A percentile compares a stretch with the other conserved stretches of the same genome.
These are phyloP conservation scores for Nudaria mundana DNA, from an alignment of 2,888 invertebrate genomes.

Conservation along the genomic window DNA sequence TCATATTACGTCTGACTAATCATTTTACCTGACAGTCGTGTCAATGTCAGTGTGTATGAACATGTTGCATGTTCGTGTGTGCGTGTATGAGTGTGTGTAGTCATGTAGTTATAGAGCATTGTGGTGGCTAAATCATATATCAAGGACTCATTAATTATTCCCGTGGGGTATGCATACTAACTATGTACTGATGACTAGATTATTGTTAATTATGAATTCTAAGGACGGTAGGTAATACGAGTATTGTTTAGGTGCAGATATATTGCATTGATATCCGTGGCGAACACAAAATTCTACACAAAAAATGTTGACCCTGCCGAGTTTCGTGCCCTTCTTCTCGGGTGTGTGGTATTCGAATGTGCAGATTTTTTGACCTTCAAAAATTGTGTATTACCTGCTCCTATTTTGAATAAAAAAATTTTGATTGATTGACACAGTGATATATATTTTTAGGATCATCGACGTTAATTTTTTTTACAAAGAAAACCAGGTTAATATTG, in stretches of 20 bases:
- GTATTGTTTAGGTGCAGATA: conserved; percentile 15
- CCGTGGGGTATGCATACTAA: conserved; percentile 44
- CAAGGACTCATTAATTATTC: conserved; percentile 69
- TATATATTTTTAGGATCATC: too few relatives aligned
- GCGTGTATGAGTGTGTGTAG: conserved; percentile 16
- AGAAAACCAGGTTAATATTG: too few relatives aligned
- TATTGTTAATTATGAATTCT: conserved; percentile 36
- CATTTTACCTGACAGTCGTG: conserved; percentile 43
- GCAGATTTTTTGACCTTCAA: too few relatives aligned
- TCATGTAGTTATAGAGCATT: conserved; percentile 65
- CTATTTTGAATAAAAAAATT: too few relatives aligned
- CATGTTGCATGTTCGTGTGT: conserved; percentile 6
- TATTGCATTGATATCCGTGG: too few relatives aligned
- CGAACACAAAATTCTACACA: too few relatives aligned
- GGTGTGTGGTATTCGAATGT: too few relatives aligned
- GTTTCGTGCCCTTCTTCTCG: too few relatives aligned
- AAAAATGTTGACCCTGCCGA: too few relatives aligned
- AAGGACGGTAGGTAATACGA: conserved; percentile 14
- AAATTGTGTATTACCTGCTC: too few relatives aligned
- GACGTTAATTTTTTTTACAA: too few relatives aligned
- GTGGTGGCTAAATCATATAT: conserved; percentile 71
- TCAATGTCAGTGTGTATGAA: conserved; percentile 16
- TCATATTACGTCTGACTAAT: conserved; percentile 54
- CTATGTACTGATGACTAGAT: conserved; percentile 52
- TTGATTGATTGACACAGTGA: too few relatives aligned